Evolutionary conservation across 2,888 invertebrate genomes (phyloP).

Genomic region (Diarsia rubi): DNA sequence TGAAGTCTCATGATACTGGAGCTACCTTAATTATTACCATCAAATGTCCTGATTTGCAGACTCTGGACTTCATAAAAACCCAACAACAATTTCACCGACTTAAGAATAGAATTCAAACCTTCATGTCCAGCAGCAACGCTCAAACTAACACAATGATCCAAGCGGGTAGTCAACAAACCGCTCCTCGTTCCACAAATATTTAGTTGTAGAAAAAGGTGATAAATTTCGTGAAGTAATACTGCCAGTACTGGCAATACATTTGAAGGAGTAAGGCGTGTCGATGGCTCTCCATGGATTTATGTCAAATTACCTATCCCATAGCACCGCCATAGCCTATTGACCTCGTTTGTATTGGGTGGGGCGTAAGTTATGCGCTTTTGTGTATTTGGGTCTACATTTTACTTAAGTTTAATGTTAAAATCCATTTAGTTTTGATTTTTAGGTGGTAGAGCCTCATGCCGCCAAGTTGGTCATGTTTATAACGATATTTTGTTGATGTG

Average conservation of each 20-base stretch:
- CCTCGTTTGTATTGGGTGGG: slow-evolving; percentile 73
- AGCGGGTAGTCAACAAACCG: slow-evolving; percentile 23
- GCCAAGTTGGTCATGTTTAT: background rate
- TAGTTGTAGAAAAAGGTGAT: slow-evolving; percentile 71
- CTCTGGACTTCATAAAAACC: background rate
- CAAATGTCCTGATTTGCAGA: background rate
- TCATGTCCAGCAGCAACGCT: background rate
- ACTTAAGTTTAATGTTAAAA: background rate
- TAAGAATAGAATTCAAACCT: background rate
- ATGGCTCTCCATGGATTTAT: slow-evolving; percentile 84
- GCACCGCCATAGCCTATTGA: slow-evolving; percentile 79
- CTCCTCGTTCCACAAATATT: slow-evolving; percentile 49
- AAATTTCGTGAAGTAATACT: slow-evolving; percentile 78
- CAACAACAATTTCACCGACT: background rate
- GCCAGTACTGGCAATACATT: slow-evolving; percentile 79
- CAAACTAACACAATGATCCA: slow-evolving; percentile 14
- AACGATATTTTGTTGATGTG: background rate
- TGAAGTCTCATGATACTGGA: background rate
- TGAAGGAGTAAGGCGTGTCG: slow-evolving; percentile 79
- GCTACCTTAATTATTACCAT: background rate
- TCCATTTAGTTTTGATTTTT: background rate
- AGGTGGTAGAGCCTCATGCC: background rate
- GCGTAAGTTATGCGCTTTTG: slow-evolving; percentile 59
- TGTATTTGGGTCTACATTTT: background rate
- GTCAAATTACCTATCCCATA: slow-evolving; percentile 86